Percentiles rank a stretch among this genome's conserved stretches.
Evolutionary conservation across 1,140 invertebrate species (phyloP).

Genomic region (Agrilus planipennis): DNA sequence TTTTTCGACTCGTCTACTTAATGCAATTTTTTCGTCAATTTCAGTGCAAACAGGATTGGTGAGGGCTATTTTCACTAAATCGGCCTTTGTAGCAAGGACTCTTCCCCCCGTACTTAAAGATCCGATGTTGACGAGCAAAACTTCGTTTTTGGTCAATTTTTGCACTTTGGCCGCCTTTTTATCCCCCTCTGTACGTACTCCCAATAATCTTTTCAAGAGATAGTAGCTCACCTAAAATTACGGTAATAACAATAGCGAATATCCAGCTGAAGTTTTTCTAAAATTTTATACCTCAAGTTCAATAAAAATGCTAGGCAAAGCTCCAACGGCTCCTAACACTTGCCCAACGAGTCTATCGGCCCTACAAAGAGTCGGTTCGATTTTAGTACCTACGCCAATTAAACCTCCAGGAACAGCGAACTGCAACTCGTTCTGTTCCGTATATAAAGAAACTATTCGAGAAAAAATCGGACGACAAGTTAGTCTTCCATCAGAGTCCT

Average conservation of each 20-base stretch:
- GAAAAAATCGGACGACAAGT: slow-evolving; percentile 95
- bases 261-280: neutral
- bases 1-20: slow-evolving; percentile 95
- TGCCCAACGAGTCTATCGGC: slow-evolving; percentile 97
- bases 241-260: slow-evolving; percentile 1
- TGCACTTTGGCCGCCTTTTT: slow-evolving; percentile 97
- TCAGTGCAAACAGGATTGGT: slow-evolving; percentile 98
- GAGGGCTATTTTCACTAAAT: slow-evolving; percentile 95
- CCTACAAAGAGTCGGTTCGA: slow-evolving; percentile 95
- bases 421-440: slow-evolving; percentile 97
- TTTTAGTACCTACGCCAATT: slow-evolving; percentile 98
- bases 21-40: slow-evolving; percentile 95
- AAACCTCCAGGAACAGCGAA: slow-evolving; percentile 98
- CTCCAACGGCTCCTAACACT: slow-evolving; percentile 93
- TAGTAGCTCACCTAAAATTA: slow-evolving; percentile 73
- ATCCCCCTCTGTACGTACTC: slow-evolving; percentile 96
- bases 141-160: slow-evolving; percentile 78
- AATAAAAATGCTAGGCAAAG: slow-evolving; percentile 93
- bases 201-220: slow-evolving; percentile 85
- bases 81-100: slow-evolving; percentile 90
- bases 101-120: slow-evolving; percentile 95
- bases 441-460: slow-evolving; percentile 93
- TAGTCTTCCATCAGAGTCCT: slow-evolving; percentile 90
- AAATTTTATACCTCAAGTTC: slow-evolving; percentile 68
- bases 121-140: slow-evolving; percentile 97